Conservation (phyloP, 2,888 invertebrate species). For the Mystacides longicornis region DNA sequence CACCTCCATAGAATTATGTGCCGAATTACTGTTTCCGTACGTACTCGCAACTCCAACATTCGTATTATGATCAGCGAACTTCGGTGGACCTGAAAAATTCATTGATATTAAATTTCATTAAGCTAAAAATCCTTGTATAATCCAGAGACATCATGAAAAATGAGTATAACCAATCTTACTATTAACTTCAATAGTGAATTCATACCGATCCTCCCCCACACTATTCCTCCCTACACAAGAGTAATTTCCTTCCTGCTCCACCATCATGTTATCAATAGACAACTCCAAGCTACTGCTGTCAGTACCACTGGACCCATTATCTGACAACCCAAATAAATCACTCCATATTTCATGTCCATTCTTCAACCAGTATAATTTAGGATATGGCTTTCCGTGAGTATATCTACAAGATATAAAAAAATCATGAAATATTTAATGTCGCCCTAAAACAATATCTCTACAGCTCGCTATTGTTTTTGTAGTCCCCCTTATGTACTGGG, state of each 20-base stretch:
- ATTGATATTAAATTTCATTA: background rate
- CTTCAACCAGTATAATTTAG: conserved; percentile 17
- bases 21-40: background rate
- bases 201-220: conserved; percentile 35
- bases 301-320: background rate
- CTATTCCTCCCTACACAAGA: conserved; percentile 38
- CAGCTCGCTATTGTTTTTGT: no score
- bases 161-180: conserved; percentile 32
- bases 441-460: background rate
- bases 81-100: conserved; percentile 17
- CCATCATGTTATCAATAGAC: conserved; percentile 13
- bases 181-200: conserved; percentile 34
- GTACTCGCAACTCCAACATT: background rate
- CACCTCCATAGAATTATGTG: conserved; percentile 28
- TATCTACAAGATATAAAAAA: conserved; percentile 6
- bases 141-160: background rate
- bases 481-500: no score
- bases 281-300: conserved; percentile 7
- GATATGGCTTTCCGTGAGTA: conserved; percentile 12
- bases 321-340: background rate
- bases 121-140: background rate
- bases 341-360: conserved; percentile 5
- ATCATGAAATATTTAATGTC: background rate
- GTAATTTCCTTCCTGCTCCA: conserved; percentile 34
- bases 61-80: background rate